Evolutionary conservation across 2,113 vertebrate genomes (phyloP).

Genomic region (Lampris megalopsis): DNA sequence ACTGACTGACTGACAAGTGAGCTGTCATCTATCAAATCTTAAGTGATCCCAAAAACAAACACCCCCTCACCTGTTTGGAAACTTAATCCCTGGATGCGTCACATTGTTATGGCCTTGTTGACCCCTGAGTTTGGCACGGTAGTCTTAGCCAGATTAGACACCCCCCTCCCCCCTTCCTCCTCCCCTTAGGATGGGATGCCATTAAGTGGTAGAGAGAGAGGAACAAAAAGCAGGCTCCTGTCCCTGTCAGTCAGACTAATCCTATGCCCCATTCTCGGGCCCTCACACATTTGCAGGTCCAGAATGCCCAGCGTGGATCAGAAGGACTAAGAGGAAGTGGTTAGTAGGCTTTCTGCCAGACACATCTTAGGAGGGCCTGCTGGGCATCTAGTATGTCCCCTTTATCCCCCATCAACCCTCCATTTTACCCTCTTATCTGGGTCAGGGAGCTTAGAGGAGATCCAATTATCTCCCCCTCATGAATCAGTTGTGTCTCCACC

Average conservation of each 20-base stretch:
- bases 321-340: slow-evolving; percentile 67
- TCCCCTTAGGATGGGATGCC: slow-evolving; percentile 13
- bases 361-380: slow-evolving; percentile 32
- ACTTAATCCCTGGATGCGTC: slow-evolving; percentile 44
- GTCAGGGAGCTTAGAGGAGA: slow-evolving; percentile 41
- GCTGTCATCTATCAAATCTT: slow-evolving; percentile 4
- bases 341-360: slow-evolving; percentile 49
- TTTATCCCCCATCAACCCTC: slow-evolving; percentile 26
- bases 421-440: slow-evolving; percentile 34
- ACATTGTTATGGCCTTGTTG: slow-evolving; percentile 46
- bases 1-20: slow-evolving; percentile 1
- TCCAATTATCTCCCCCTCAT: slow-evolving; percentile 43
- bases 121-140: slow-evolving; percentile 39
- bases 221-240: slow-evolving; percentile 58
- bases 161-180: neutral
- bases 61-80: slow-evolving; percentile 46
- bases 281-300: slow-evolving; percentile 64
- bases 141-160: slow-evolving; percentile 16
- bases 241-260: slow-evolving; percentile 76
- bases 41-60: slow-evolving; percentile 35
- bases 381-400: slow-evolving; percentile 32
- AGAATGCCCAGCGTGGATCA: slow-evolving; percentile 57
- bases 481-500: slow-evolving; percentile 34
- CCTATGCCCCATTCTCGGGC: slow-evolving; percentile 60
- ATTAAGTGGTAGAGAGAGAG: slow-evolving; percentile 11